Evolutionary conservation across 2,113 vertebrate species (phyloP).

Genomic region (Clarias gariepinus): DNA sequence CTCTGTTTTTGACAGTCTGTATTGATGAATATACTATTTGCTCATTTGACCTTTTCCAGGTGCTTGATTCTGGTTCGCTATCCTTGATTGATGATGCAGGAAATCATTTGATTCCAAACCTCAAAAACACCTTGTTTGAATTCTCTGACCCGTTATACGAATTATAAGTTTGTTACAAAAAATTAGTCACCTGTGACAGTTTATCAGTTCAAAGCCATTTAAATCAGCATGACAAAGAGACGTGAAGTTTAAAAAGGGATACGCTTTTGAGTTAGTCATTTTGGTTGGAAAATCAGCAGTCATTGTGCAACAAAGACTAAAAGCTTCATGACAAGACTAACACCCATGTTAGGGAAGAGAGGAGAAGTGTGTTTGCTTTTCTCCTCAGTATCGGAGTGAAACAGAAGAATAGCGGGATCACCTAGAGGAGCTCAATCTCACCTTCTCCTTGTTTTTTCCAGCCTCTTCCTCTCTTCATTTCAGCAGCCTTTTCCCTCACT

Average conservation of each 20-base stretch:
- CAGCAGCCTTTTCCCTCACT: conserved; percentile 66
- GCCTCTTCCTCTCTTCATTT: conserved; percentile 67
- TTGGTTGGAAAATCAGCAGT: conserved; percentile 26
- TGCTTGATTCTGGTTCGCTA: neutral
- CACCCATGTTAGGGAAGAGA: conserved; percentile 15
- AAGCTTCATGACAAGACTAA: conserved; percentile 3
- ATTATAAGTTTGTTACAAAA: neutral
- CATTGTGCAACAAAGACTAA: conserved; percentile 24
- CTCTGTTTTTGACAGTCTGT: neutral
- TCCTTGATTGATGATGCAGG: too few species aligned
- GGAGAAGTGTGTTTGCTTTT: conserved; percentile 11
- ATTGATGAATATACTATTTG: neutral
- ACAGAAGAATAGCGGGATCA: neutral
- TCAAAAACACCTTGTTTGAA: neutral
- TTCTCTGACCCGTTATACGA: neutral
- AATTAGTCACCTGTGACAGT: neutral
- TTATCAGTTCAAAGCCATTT: neutral
- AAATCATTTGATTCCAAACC: too few species aligned
- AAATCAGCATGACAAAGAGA: conserved; percentile 25
- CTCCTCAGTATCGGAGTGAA: conserved; percentile 5
- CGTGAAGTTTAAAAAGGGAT: neutral
- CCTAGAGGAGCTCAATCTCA: neutral
- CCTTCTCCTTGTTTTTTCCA: conserved; percentile 29
- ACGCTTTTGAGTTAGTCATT: conserved; percentile 13
- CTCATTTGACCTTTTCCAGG: neutral